phyloP scores from a whole-genome alignment of 1,140 invertebrate genomes.

The Phortica variegata region DNA sequence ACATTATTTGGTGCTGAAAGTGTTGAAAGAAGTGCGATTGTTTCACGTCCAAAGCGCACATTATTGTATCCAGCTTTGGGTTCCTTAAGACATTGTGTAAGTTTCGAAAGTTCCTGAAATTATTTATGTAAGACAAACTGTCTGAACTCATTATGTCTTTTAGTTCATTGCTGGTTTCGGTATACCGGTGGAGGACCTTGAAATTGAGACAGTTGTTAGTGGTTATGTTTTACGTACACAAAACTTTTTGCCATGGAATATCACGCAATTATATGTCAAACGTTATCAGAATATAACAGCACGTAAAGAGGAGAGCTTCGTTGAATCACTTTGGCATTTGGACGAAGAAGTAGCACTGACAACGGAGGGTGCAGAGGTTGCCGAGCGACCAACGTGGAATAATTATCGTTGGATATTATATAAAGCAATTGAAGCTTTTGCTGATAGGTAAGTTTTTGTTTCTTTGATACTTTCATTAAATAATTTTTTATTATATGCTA shows the following conservation, averaged over 20 bases:
- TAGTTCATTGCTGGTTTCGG: conserved; percentile 52
- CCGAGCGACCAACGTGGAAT: conserved; percentile 4
- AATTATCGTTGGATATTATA: conserved; percentile 42
- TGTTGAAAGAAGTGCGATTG: too few relatives aligned
- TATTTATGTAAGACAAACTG: too few relatives aligned
- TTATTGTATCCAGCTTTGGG: too few relatives aligned
- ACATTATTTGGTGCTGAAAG: too few relatives aligned
- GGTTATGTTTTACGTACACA: conserved; percentile 52
- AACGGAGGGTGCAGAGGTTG: neutral
- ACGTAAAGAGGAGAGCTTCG: too few relatives aligned
- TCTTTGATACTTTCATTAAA: neutral
- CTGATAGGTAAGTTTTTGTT: conserved; percentile 8
- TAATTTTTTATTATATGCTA: too few relatives aligned
- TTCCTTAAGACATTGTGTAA: too few relatives aligned
- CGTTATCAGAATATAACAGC: too few relatives aligned
- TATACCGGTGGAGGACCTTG: conserved; percentile 40
- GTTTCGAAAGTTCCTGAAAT: too few relatives aligned
- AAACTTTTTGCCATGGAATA: conserved; percentile 37
- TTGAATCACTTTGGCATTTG: conserved; percentile 1
- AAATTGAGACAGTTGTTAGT: conserved; percentile 33
- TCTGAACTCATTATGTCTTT: too few relatives aligned
- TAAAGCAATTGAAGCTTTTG: conserved; percentile 29
- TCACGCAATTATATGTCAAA: conserved; percentile 27
- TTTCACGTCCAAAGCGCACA: too few relatives aligned
- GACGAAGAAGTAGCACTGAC: conserved; percentile 23